Base-by-base conservation (phyloP, 2,797 vertebrate species). In the Melanotaenia parkinsoni region DNA sequence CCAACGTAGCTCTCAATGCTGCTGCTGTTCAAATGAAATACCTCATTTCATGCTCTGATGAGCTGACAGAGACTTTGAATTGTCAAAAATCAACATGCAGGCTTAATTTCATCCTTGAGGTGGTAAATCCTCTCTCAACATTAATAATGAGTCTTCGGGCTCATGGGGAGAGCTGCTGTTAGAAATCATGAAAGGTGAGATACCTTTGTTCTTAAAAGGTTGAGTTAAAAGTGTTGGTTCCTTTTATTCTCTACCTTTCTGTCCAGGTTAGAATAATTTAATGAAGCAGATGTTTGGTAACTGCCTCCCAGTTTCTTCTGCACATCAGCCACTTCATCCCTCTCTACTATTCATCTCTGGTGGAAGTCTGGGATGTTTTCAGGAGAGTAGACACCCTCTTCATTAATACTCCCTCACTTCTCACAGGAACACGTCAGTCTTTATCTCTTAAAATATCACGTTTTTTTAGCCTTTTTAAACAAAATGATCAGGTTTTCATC, bases 21-120 rank as follows among this genome's bases (percentile, higher is more conserved):
- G 69, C 72, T 26, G 66, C 74, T 87, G 90, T 82, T 93, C 60
- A 85, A 89, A 86, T 89, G 86, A 93, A 93, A 93, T 79, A 91
- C 88, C 81, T 94, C 79, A 92, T 94, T 94, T 92, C 87, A 93
- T 63, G 85, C 86, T 93, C 89, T 83, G 88, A 79, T 86, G 83
- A 80, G 81, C 89, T 75, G 82, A 89, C 85, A 76, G 81, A 84
- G 80, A 76, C 72, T 30, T 82, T 89, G 38, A 79, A 79, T 70
- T 51, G 58, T 82, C 77, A 62, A 40, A 82, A 76, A 74, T 62
- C 9, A 67, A 85, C 77, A 79, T 61, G 74, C 70, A 24, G 72
- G 72, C 80, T 73, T 80, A 67, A 77, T 88, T 89, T 81, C 70
- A 86, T 83, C 67, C 76, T 50, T 30, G n/a, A 54, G 72, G 47